Evolutionary conservation across 2,797 vertebrate genomes (phyloP).

Genomic region (Pangasius sanitwongsei): DNA sequence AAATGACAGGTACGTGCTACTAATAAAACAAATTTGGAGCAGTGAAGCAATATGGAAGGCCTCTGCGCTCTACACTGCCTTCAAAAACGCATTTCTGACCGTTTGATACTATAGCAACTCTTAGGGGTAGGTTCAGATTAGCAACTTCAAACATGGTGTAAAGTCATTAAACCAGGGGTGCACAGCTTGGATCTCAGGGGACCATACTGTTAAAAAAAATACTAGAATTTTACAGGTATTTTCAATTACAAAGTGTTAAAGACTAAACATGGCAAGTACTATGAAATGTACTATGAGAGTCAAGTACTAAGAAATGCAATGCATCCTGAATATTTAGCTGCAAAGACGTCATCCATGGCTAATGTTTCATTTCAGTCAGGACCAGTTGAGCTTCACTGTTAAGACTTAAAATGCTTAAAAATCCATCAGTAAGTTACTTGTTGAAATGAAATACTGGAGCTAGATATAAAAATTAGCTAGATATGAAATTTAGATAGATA

Average conservation of each 20-base stretch:
- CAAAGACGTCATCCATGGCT: background rate
- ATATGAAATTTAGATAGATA: background rate
- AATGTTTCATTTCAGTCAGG: slow-evolving; percentile 14
- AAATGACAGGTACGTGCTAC: background rate
- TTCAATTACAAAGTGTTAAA: background rate
- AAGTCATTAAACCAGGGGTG: background rate
- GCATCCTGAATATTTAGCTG: background rate
- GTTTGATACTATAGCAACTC: background rate
- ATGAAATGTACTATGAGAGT: background rate
- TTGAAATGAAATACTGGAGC: background rate
- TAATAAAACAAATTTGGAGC: slow-evolving; percentile 5
- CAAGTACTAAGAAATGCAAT: background rate
- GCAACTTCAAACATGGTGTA: background rate
- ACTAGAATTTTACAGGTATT: background rate
- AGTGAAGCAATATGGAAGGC: background rate
- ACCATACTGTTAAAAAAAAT: background rate
- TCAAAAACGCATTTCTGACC: slow-evolving; percentile 22
- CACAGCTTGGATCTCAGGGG: background rate
- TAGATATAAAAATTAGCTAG: background rate
- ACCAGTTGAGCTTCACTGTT: background rate
- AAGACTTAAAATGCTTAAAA: background rate
- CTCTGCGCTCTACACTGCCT: background rate
- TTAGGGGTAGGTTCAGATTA: background rate
- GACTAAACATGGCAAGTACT: background rate
- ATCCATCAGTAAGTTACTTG: background rate